A percentile compares a stretch with the other conserved stretches of the same genome.
Evolutionary conservation across 2,888 invertebrate genomes (phyloP).

Genomic region (Asteroscopus sphinx): DNA sequence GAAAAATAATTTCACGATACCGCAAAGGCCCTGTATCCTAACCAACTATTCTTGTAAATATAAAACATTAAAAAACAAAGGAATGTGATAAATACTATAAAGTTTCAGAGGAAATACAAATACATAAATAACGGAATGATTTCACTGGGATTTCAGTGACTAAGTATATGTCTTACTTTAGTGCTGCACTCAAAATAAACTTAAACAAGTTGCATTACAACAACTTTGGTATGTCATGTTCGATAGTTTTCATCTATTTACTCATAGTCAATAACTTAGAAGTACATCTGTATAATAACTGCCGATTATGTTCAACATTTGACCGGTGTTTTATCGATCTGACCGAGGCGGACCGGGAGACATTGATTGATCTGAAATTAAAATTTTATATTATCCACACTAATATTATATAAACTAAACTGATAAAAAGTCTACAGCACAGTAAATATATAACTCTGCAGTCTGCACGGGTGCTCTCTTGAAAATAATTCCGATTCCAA

Average conservation of each 20-base stretch:
- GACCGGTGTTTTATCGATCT: conserved; percentile 37
- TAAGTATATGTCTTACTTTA: conserved; percentile 38
- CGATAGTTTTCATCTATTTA: conserved; percentile 31
- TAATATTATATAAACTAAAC: neutral
- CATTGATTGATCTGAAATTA: conserved; percentile 55
- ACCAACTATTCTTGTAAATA: conserved; percentile 43
- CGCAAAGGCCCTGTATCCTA: conserved; percentile 29
- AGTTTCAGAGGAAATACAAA: conserved; percentile 32
- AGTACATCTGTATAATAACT: conserved; percentile 45
- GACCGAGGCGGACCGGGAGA: conserved; percentile 55
- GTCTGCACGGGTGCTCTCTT: too few relatives aligned
- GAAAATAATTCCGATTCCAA: too few relatives aligned
- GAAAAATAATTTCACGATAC: conserved; percentile 58
- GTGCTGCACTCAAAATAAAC: conserved; percentile 47
- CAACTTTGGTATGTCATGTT: conserved; percentile 70
- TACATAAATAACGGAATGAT: conserved; percentile 64
- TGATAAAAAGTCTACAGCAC: neutral
- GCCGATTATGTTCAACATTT: conserved; percentile 21
- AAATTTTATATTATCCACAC: conserved; percentile 2
- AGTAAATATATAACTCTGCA: too few relatives aligned
- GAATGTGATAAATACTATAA: conserved; percentile 65
- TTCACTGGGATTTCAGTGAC: conserved; percentile 57
- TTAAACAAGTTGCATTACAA: conserved; percentile 61
- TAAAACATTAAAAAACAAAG: conserved; percentile 44
- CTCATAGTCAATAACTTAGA: conserved; percentile 43